Conservation (phyloP, 2,797 vertebrate genomes). For the Anomalospiza imberbis region DNA sequence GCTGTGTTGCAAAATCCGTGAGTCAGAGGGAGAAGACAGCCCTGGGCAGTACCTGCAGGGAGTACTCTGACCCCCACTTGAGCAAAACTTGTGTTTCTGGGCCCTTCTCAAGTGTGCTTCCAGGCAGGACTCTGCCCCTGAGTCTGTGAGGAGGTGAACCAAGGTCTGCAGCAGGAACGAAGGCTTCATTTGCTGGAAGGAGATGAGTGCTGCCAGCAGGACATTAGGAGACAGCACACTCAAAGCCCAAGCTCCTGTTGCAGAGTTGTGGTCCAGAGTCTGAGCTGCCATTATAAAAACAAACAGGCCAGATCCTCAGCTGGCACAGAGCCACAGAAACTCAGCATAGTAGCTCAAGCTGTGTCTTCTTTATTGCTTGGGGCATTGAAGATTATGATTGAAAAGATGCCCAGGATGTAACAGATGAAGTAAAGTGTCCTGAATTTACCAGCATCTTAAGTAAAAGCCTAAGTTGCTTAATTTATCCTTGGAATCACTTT, state of each 20-base stretch:
- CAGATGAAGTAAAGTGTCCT: background rate
- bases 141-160: background rate
- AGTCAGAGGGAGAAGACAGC: constrained; percentile 16
- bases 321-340: background rate
- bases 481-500: background rate
- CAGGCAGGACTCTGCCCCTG: background rate
- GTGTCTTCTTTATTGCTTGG: background rate
- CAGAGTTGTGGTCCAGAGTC: background rate
- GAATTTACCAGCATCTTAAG: background rate
- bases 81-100: background rate
- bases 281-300: background rate
- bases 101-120: background rate
- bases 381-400: background rate
- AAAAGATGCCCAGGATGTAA: background rate
- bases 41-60: background rate
- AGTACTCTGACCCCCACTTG: background rate
- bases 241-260: background rate
- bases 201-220: background rate
- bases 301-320: background rate
- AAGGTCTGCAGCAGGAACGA: background rate
- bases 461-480: constrained; percentile 1
- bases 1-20: background rate
- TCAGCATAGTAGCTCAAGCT: background rate
- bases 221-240: background rate
- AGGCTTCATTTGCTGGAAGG: background rate